These are phyloP conservation scores for Mesorhabditis belari DNA, from an alignment of 2,888 invertebrate genomes.

Conservation along the genomic window DNA sequence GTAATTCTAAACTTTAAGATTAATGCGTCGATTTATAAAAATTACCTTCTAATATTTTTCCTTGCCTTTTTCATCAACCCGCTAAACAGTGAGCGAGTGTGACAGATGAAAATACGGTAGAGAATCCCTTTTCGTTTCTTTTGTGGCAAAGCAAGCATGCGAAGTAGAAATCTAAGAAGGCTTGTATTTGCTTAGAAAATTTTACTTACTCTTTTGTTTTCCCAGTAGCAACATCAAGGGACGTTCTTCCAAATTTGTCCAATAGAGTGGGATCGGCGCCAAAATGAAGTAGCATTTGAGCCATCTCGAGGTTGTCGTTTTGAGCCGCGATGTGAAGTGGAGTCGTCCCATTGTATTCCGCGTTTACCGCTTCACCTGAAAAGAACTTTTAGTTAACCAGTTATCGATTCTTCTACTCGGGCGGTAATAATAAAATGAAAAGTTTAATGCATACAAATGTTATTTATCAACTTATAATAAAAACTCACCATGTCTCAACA, in stretches of 20 bases:
- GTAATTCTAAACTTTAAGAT: neutral
- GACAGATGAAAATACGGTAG: slow-evolving; percentile 25
- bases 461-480: too few species aligned
- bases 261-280: slow-evolving; percentile 29
- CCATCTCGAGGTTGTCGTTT: slow-evolving; percentile 44
- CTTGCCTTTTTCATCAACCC: neutral
- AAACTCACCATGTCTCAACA: slow-evolving; percentile 14
- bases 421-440: too few species aligned
- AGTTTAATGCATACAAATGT: too few species aligned
- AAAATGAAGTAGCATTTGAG: slow-evolving; percentile 38
- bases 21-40: neutral
- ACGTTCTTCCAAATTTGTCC: slow-evolving; percentile 26
- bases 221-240: slow-evolving; percentile 24
- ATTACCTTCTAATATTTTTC: neutral
- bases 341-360: slow-evolving; percentile 25
- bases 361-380: slow-evolving; percentile 10
- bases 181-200: neutral
- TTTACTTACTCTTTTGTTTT: slow-evolving; percentile 15
- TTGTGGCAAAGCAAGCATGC: slow-evolving; percentile 11
- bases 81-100: slow-evolving; percentile 1
- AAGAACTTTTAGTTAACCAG: neutral
- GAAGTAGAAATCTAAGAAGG: slow-evolving; percentile 16
- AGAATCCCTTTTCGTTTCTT: slow-evolving; percentile 16
- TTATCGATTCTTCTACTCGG: too few species aligned
- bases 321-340: slow-evolving; percentile 42